phyloP scores from a whole-genome alignment of 2,888 invertebrate species.

The Tholera decimalis region DNA sequence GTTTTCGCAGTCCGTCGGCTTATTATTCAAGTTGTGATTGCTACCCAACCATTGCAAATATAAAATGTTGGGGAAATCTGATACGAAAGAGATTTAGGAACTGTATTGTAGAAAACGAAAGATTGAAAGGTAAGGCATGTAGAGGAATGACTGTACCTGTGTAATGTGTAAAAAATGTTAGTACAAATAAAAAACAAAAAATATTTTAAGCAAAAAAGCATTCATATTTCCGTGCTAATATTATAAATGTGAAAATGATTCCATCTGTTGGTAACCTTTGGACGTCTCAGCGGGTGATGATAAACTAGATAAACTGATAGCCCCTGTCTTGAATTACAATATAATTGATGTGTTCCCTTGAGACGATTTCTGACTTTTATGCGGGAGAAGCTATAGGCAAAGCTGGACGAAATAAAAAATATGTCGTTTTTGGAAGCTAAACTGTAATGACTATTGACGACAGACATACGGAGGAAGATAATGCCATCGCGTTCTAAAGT shows the following conservation, averaged over 20 bases:
- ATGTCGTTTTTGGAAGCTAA: too few relatives aligned
- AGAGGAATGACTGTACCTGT: neutral
- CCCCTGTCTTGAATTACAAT: too few relatives aligned
- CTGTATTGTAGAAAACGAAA: constrained; percentile 6
- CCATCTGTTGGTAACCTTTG: too few relatives aligned
- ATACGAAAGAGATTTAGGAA: constrained; percentile 19
- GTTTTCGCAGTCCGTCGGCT: constrained; percentile 58
- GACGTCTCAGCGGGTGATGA: too few relatives aligned
- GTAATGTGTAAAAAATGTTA: neutral
- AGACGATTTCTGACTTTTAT: neutral
- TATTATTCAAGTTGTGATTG: constrained; percentile 63
- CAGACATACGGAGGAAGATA: too few relatives aligned
- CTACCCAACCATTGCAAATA: constrained; percentile 48
- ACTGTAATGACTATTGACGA: too few relatives aligned
- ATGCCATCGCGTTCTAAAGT: too few relatives aligned
- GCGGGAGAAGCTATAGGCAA: neutral
- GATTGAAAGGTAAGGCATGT: neutral
- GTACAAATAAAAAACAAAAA: neutral
- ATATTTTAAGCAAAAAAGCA: neutral
- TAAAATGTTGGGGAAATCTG: constrained; percentile 41
- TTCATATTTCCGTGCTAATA: too few relatives aligned
- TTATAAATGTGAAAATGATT: neutral
- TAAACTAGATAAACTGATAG: too few relatives aligned
- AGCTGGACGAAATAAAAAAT: neutral
- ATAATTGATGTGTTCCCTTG: neutral